phyloP scores from a whole-genome alignment of 2,113 vertebrate genomes.

The Nematolebias whitei region DNA sequence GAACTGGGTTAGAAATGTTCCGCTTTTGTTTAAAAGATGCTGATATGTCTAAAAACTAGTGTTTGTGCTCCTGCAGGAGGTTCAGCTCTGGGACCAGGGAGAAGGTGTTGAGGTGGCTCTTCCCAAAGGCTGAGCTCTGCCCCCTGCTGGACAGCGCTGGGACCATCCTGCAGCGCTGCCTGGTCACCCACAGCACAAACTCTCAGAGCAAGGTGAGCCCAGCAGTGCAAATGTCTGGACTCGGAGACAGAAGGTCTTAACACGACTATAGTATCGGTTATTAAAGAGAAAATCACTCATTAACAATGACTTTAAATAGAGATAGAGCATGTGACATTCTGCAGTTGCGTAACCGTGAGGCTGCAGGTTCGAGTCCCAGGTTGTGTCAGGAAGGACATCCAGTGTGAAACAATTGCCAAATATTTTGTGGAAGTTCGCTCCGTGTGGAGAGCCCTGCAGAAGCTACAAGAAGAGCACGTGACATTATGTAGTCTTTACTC shows the following conservation, averaged over 20 bases:
- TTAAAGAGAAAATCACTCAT: too few species aligned
- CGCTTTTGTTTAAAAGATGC: background rate
- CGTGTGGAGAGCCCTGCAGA: too few species aligned
- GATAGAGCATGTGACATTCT: too few species aligned
- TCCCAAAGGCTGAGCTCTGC: slow-evolving; percentile 75
- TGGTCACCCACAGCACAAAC: slow-evolving; percentile 72
- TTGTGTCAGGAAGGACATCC: too few species aligned
- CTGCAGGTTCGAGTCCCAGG: too few species aligned
- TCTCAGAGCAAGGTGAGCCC: slow-evolving; percentile 72
- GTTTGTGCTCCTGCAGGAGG: slow-evolving; percentile 63
- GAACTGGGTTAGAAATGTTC: background rate
- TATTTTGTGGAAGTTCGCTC: too few species aligned
- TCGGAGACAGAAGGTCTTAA: background rate
- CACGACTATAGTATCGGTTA: background rate
- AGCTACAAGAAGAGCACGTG: too few species aligned
- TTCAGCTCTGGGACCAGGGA: slow-evolving; percentile 69
- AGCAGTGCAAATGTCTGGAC: background rate
- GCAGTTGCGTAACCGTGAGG: too few species aligned
- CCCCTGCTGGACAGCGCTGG: slow-evolving; percentile 77
- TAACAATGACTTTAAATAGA: background rate
- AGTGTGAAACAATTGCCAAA: too few species aligned
- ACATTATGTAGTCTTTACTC: too few species aligned
- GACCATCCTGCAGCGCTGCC: slow-evolving; percentile 75
- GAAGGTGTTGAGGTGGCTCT: slow-evolving; percentile 77
- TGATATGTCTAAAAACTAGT: background rate